Base-by-base conservation (phyloP, 2,113 vertebrate genomes). In the Coptodon rendalli region DNA sequence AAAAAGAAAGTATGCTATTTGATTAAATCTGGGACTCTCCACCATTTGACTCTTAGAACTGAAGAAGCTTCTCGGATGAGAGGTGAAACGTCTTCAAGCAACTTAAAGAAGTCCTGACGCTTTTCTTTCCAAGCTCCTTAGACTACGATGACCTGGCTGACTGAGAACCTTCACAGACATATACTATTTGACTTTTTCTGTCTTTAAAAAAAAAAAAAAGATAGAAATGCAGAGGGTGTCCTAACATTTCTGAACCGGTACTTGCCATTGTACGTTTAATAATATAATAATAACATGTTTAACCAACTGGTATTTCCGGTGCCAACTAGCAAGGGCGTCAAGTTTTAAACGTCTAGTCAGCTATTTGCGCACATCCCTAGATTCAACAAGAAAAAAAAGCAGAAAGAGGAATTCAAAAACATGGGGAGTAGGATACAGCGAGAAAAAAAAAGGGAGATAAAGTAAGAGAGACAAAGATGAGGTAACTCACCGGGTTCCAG, bases 401-500 rank as follows among this genome's bases (percentile, higher is more conserved):
- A 29, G 13, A 59, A 68, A 6, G 3, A 3, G 34, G 43, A 29
- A 50, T 17, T 29, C 36, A 24, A 63, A 61, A 7, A 22, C 6
- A 73, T 13, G 27, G 50, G 9, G 19, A 36, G 24, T 63, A 68
- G 40, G 34, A 84, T 16, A 22, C 6, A 27, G 29, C 3, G 3
- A 79, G 40, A 54, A 7, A n/a, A 36, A 63, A n/a, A 40, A 29
- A 17, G 29, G 16, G 43, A 45, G 14, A 45, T 19, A 54, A 34
- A 36, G 8, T 14, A 24, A 87, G 1, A 43, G 9, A 86, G 19
- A 66, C 48, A 68, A 22, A 86, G 31, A 59, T n/a, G 52, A 71
- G 57, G 45, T 59, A 66, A 84, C 97, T 97, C 96, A 99, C 98
- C 98, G 95, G 98, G 98, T 96, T 99, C 98, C 96, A 99, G 96